These are phyloP conservation scores for Austrofundulus limnaeus DNA, from an alignment of 2,113 vertebrate genomes.

Conservation along the genomic window DNA sequence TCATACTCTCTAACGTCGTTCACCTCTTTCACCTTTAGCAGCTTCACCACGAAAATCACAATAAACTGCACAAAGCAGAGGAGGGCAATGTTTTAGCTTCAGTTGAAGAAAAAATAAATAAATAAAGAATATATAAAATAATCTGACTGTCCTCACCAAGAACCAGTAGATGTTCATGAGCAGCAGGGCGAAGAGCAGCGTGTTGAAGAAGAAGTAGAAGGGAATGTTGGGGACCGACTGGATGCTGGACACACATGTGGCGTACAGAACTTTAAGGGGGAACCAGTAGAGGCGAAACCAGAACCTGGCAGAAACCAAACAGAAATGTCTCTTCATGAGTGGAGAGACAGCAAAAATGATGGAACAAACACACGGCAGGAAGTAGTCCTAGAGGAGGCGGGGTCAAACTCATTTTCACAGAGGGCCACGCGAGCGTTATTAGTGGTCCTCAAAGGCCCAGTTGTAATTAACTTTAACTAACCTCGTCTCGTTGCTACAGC, in stretches of 20 bases:
- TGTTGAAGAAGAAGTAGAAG: slow-evolving; percentile 99
- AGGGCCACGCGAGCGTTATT: no score
- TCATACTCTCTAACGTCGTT: slow-evolving; percentile 93
- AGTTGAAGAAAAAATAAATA: background rate
- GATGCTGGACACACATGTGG: slow-evolving; percentile 89
- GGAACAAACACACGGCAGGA: no score
- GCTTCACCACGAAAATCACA: slow-evolving; percentile 88
- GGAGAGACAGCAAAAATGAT: background rate
- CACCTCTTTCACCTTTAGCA: slow-evolving; percentile 88
- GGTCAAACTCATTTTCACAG: no score
- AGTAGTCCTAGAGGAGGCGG: no score
- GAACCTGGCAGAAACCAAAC: slow-evolving; percentile 82
- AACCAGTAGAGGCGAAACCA: slow-evolving; percentile 99
- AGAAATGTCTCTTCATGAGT: background rate
- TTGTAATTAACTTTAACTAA: no score
- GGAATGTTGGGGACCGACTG: slow-evolving; percentile 86
- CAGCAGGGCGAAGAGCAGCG: slow-evolving; percentile 86
- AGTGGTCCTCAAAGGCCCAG: no score
- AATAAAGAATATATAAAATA: no score
- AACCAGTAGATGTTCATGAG: slow-evolving; percentile 99
- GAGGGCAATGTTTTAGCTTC: background rate
- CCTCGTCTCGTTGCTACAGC: no score
- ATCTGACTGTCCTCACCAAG: slow-evolving; percentile 82
- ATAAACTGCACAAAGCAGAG: slow-evolving; percentile 84
- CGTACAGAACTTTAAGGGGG: slow-evolving; percentile 94